These are phyloP conservation scores for Lithophane socia DNA, from an alignment of 2,888 invertebrate species.

Conservation along the genomic window DNA sequence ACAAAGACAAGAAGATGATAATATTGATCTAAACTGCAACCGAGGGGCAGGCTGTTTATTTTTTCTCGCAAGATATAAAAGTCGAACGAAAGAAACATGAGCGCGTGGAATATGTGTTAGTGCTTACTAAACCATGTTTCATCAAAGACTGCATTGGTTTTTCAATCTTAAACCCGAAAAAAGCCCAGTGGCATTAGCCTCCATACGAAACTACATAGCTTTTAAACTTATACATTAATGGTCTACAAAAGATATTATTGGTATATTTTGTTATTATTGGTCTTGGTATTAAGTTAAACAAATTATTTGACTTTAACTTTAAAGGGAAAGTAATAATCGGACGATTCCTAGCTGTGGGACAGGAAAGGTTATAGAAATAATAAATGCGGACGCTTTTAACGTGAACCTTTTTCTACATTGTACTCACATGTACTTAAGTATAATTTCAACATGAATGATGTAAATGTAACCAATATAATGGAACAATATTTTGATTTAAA, in stretches of 20 bases:
- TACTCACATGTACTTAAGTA: no score
- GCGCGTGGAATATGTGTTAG: not conserved
- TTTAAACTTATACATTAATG: no score
- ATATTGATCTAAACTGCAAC: constrained; percentile 26
- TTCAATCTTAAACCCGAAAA: not conserved
- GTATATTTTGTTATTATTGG: no score
- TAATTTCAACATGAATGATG: no score
- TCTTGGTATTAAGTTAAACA: not conserved
- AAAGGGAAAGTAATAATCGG: not conserved
- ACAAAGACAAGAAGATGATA: not conserved
- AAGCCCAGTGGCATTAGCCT: not conserved
- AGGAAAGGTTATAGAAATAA: not conserved
- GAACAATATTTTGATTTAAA: no score
- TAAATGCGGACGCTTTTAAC: no score
- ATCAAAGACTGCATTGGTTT: not conserved
- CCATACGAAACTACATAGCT: not conserved
- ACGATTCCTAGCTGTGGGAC: not conserved
- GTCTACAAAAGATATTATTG: no score
- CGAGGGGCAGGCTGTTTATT: constrained; percentile 28
- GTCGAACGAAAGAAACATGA: constrained; percentile 16
- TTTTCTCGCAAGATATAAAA: constrained; percentile 29
- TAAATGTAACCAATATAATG: no score
- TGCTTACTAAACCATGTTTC: not conserved
- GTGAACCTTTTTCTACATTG: no score
- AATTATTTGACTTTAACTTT: not conserved